phyloP scores from a whole-genome alignment of 2,888 invertebrate genomes.

The Dolichopus griseipennis region DNA sequence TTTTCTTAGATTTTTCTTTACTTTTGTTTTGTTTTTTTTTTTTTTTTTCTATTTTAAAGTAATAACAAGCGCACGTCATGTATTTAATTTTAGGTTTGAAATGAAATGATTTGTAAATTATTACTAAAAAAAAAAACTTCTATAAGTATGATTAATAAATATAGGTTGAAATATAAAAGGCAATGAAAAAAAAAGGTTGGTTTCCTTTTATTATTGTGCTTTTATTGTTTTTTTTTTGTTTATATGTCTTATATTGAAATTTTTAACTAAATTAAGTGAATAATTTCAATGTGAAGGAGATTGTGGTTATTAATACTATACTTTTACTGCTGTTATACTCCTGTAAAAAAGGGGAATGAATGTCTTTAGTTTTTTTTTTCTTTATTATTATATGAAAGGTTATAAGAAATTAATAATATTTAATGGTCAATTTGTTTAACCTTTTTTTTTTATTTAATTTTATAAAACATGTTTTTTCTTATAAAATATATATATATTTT shows the following conservation, averaged over 20 bases:
- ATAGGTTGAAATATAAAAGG: background rate
- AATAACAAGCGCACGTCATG: slow-evolving; percentile 6
- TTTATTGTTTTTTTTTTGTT: background rate
- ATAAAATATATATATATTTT: background rate
- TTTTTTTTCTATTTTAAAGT: background rate
- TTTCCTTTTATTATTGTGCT: background rate
- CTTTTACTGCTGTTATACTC: background rate
- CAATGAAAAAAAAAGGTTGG: background rate
- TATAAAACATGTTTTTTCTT: background rate
- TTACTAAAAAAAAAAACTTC: background rate
- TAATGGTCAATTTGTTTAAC: slow-evolving; percentile 6
- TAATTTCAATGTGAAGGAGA: background rate
- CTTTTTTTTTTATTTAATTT: background rate
- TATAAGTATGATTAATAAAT: slow-evolving; percentile 3
- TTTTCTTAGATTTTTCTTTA: no score
- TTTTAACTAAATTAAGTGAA: background rate
- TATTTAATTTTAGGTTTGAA: slow-evolving; percentile 1
- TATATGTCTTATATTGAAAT: background rate
- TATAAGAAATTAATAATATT: background rate
- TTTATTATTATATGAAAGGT: background rate
- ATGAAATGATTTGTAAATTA: slow-evolving; percentile 6
- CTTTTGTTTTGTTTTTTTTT: no score
- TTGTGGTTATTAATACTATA: background rate
- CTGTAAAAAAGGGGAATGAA: background rate
- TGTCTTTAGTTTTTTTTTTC: background rate